Base-by-base conservation (phyloP, 30 jellyfish, hydroid and myxozoan genomes). In the Hydractinia echinata region DNA sequence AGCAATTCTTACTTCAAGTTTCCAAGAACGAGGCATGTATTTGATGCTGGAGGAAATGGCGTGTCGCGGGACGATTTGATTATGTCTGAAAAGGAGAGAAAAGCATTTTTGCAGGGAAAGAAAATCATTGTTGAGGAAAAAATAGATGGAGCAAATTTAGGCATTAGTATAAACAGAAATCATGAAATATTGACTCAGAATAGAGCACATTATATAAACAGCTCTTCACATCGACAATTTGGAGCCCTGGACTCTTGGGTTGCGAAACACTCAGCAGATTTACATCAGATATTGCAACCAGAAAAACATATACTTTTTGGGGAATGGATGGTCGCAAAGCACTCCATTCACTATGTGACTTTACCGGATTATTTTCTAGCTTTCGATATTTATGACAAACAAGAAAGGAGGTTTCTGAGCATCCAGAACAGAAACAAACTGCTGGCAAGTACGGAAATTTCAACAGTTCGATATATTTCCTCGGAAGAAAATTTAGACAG, bases 91-190 rank as follows among this genome's bases (percentile, higher is more conserved):
- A 86, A 74, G 54, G 97, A 91, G 55, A 90, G 89, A 7, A 77
- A 81, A 7, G 48, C 21, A 14, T 91, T 91, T 73, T 53, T 91
- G 8, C 64, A 66, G 53, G 85, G 86, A 16, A 79, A 82, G 11
- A 72, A 53, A 1, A 51, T 91, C 30, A 10, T 86, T 4, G 85
- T 86, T 5, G 97, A 91, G 85, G 97, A 91, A 77, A 91, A 91
- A 79, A 84, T 91, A 5, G 97, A 91, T 61, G 97, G 97, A 51
- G 97, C 97, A 53, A 91, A 91, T 82, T 11, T 91, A 10, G 97
- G 97, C 5, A 79, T 91, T 8, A 86, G 96, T 10, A 62, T 91
- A 16, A 81, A 68, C 44, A 72, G 79, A 66, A 53, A 91, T 58
- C 77, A 67, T 52, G 53, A 61, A 66, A 79, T 91, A 18, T 39